Evolutionary conservation across 1,140 invertebrate species (phyloP), one percentile per base, ranked within the genome.

Genomic region (Cydia fagiglandana): DNA sequence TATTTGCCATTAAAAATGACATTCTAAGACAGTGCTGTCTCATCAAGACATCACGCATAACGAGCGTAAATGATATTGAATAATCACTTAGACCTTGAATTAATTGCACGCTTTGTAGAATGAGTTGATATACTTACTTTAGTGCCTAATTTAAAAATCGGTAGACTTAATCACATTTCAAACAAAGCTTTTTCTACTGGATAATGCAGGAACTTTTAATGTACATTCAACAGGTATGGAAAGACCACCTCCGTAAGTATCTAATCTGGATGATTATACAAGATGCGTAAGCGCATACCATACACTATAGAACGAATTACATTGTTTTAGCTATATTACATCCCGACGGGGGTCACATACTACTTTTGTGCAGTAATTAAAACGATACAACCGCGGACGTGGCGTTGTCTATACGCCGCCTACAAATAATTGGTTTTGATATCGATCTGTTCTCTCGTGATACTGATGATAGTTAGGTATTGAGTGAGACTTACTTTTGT

Each of bases 321-420:
- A 89, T 89, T 90, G 87, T 88, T 86, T 88, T 82, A 81, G 80
- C 61, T 66, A 80, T 81, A 78, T 79, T 77, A 84, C 53, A 47
- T 81, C 86, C 70, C 88, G 10, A 80, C 88, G 84, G 88, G 88
- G 84, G 84, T 87, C 86, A 84, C 80, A 76, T 68, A 79, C 76
- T 74, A 81, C 86, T 84, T 86, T 90, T 89, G 88, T 88, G 78
- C 84, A 73, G 80, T 91, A 89, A 91, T 91, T 91, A 91, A 86
- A 88, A 88, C 38, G 38, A 47, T 47, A 47, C 45, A 47, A 47
- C 13, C 45, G 45, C 15, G 3, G 45, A 47, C 75, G 74, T 78
- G 66, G 74, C 70, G 76, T 73, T 41, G 38, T 41, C 38, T 41
- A 41, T 41, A 76, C 77, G 76, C 77, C 85, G 82, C 82, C 83